Evolutionary conservation across 2,113 vertebrate species (phyloP).

Genomic region (Actinemys pallida): DNA sequence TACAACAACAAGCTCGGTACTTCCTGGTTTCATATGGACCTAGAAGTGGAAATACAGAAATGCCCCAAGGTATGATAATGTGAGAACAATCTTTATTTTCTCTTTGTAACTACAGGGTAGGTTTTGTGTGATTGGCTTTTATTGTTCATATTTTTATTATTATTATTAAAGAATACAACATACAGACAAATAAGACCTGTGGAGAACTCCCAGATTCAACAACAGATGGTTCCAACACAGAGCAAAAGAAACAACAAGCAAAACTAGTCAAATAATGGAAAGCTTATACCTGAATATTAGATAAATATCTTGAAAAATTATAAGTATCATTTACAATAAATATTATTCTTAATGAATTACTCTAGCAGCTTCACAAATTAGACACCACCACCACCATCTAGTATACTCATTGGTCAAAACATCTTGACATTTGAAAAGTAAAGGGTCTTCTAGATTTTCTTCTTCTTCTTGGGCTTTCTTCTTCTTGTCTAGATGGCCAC

Average conservation of each 20-base stretch:
- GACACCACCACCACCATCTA: not conserved
- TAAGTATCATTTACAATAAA: not conserved
- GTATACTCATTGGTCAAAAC: not conserved
- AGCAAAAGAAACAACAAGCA: slow-evolving; percentile 31
- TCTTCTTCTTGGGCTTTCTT: not conserved
- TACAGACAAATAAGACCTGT: slow-evolving; percentile 47
- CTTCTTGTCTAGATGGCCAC: not conserved
- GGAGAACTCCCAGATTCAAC: slow-evolving; percentile 20
- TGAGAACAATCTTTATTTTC: not conserved
- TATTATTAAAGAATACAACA: slow-evolving; percentile 31
- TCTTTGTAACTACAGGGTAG: not conserved
- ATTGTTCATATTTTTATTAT: not conserved
- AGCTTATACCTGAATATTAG: slow-evolving; percentile 44
- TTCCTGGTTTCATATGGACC: not conserved
- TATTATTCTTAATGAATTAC: slow-evolving; percentile 48
- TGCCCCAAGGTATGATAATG: not conserved
- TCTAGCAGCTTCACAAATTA: not conserved
- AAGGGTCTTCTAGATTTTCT: not conserved
- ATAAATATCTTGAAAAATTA: slow-evolving; percentile 59
- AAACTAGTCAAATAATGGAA: slow-evolving; percentile 44
- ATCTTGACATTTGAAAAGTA: not conserved
- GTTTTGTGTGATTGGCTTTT: not conserved
- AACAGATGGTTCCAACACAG: slow-evolving; percentile 5
- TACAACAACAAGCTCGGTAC: not conserved
- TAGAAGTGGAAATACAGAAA: slow-evolving; percentile 28